Conservation (phyloP, 2,797 vertebrate species). For the Aulostomus chinensis region DNA sequence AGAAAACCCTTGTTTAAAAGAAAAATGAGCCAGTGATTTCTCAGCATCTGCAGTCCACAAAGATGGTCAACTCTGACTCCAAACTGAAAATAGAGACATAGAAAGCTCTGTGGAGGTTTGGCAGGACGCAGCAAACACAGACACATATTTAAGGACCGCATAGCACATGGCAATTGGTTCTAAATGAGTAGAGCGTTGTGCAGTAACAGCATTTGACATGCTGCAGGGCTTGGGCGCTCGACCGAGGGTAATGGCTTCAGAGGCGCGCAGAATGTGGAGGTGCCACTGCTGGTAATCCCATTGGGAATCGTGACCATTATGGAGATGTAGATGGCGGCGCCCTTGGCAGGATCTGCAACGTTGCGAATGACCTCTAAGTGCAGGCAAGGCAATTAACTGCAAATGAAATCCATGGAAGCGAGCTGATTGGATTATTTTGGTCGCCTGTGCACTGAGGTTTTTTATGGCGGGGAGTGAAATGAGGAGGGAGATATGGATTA, state of each 20-base stretch:
- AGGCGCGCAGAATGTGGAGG: conserved; percentile 26
- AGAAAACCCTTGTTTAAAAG: no score
- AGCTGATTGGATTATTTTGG: conserved; percentile 63
- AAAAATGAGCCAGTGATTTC: no score
- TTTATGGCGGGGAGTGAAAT: conserved; percentile 23
- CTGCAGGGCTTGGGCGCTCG: conserved; percentile 15
- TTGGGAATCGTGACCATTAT: conserved; percentile 48
- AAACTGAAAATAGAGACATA: not conserved
- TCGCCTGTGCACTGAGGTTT: conserved; percentile 6
- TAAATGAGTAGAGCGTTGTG: no score
- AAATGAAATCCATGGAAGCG: conserved; percentile 48
- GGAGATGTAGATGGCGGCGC: conserved; percentile 30
- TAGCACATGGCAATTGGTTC: conserved; percentile 13
- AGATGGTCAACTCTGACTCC: no score
- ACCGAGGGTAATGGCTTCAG: conserved; percentile 44
- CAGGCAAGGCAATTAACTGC: conserved; percentile 49
- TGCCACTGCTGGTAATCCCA: conserved; percentile 42
- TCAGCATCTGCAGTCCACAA: no score
- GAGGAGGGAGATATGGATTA: conserved; percentile 12
- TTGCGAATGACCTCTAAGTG: conserved; percentile 46
- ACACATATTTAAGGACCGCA: conserved; percentile 14
- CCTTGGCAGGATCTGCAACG: conserved; percentile 31
- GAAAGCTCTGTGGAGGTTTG: not conserved
- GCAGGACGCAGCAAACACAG: conserved; percentile 15
- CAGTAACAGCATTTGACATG: conserved; percentile 35